Evolutionary conservation across 2,888 invertebrate species (phyloP).

Genomic region (Xanthorhoe designata): DNA sequence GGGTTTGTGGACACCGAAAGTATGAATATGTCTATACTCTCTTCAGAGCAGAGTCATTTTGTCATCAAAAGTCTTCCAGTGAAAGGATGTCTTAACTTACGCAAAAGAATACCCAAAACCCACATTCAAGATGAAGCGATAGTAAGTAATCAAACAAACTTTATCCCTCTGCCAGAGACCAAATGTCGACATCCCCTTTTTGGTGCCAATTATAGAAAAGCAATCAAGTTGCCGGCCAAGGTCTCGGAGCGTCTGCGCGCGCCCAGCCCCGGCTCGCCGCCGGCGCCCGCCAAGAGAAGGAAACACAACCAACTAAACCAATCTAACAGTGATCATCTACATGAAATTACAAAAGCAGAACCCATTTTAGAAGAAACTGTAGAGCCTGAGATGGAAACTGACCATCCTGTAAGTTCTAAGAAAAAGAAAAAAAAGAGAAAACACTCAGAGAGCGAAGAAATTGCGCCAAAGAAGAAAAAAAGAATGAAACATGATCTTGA

Average conservation of each 20-base stretch:
- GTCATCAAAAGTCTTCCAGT: constrained; percentile 54
- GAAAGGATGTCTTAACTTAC: constrained; percentile 58
- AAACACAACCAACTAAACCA: neutral
- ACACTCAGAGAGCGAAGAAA: constrained; percentile 3
- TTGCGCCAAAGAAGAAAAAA: constrained; percentile 50
- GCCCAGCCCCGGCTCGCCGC: neutral
- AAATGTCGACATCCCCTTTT: constrained; percentile 76
- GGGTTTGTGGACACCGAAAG: constrained; percentile 51
- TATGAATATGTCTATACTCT: constrained; percentile 49
- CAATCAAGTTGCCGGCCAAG: constrained; percentile 59
- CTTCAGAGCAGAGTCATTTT: constrained; percentile 45
- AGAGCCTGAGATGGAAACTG: neutral
- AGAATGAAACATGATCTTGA: constrained; percentile 57
- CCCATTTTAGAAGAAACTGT: neutral
- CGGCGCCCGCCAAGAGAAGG: neutral
- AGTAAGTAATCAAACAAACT: constrained; percentile 58
- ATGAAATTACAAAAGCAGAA: constrained; percentile 7
- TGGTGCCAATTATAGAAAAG: constrained; percentile 67
- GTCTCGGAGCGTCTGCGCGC: constrained; percentile 48
- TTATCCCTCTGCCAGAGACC: constrained; percentile 71
- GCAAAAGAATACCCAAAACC: constrained; percentile 68
- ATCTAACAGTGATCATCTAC: neutral
- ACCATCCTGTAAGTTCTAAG: neutral
- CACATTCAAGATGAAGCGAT: constrained; percentile 58
- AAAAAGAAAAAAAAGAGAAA: constrained; percentile 30